A percentile compares a stretch with the other conserved stretches of the same genome.
phyloP scores from a whole-genome alignment of 2,888 invertebrate species.

The Encarsia formosa region DNA sequence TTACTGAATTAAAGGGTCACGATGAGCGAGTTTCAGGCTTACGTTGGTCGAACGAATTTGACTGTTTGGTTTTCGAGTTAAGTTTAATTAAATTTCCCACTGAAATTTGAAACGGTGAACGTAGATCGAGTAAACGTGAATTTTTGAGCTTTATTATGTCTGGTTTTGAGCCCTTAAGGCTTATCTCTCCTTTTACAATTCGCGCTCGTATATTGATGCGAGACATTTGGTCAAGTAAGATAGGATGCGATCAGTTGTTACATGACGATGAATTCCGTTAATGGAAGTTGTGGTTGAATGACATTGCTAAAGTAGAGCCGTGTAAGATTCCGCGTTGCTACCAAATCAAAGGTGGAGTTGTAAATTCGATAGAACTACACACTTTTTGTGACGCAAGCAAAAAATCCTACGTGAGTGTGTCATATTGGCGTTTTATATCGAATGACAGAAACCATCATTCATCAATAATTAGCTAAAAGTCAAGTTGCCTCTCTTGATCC shows the following conservation, averaged over 20 bases:
- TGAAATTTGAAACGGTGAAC: not conserved
- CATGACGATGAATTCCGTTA: not conserved
- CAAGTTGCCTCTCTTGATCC: slow-evolving; percentile 6
- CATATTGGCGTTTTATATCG: slow-evolving; percentile 19
- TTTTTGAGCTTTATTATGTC: slow-evolving; percentile 7
- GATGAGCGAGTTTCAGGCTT: slow-evolving; percentile 2
- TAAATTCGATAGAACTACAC: not conserved
- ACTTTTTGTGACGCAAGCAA: not conserved
- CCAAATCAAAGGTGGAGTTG: not conserved
- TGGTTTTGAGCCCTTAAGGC: not conserved
- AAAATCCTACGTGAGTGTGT: slow-evolving; percentile 4
- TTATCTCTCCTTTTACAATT: slow-evolving; percentile 2
- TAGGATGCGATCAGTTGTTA: not conserved
- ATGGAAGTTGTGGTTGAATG: not conserved
- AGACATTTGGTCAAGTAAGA: slow-evolving; percentile 2
- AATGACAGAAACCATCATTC: not conserved
- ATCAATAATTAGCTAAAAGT: slow-evolving; percentile 6
- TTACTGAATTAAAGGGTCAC: too few species aligned
- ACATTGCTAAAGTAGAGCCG: not conserved
- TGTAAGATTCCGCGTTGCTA: not conserved
- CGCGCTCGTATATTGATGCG: slow-evolving; percentile 3
- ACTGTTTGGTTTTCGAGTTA: not conserved
- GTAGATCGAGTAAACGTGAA: not conserved
- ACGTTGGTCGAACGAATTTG: not conserved
- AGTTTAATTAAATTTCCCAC: not conserved